These are phyloP conservation scores for Empidonax traillii DNA, from an alignment of 2,113 vertebrate species.

Conservation along the genomic window DNA sequence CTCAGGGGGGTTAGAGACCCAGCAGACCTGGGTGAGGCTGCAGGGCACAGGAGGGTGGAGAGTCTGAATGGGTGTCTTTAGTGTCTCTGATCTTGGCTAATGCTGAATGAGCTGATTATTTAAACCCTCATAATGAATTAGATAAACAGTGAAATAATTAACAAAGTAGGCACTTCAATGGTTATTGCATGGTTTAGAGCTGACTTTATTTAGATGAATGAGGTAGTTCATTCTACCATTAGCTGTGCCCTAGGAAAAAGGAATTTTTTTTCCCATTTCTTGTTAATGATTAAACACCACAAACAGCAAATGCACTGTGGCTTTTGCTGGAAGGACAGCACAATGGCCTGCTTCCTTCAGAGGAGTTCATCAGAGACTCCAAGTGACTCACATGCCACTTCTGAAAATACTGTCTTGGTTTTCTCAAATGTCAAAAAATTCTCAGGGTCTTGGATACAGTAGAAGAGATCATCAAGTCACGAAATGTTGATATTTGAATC, in stretches of 20 bases:
- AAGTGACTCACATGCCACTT: not conserved
- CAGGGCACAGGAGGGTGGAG: not conserved
- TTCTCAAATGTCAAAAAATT: not conserved
- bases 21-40: not conserved
- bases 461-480: not conserved
- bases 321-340: not conserved
- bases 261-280: not conserved
- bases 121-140: constrained; percentile 6
- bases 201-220: constrained; percentile 32
- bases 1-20: not conserved
- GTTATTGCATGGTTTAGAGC: constrained; percentile 20
- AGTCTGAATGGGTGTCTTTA: not conserved
- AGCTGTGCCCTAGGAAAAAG: not conserved
- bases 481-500: not conserved
- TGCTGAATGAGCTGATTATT: constrained; percentile 12
- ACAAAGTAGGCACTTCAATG: not conserved
- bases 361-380: not conserved
- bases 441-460: not conserved
- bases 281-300: not conserved
- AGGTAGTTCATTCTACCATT: not conserved
- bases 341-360: not conserved
- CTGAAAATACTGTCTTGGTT: not conserved
- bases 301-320: not conserved
- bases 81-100: not conserved
- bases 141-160: constrained; percentile 45